Conservation (phyloP, 2,888 invertebrate species). For the Ashinkailepas kermadecensis region DNA sequence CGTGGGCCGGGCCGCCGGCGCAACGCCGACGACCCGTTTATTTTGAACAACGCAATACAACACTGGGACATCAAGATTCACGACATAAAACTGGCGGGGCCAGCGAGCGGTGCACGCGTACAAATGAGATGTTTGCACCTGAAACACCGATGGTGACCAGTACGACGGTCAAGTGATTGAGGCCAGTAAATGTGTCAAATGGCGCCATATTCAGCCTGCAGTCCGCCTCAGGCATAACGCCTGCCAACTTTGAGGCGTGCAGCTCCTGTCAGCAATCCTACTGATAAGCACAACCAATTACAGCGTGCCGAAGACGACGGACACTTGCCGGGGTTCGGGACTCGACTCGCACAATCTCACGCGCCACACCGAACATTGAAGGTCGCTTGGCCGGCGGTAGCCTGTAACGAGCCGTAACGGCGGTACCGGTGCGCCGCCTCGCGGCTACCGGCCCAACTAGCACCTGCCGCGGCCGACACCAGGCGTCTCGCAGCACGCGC, state of each 20-base stretch:
- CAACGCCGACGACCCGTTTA: not conserved
- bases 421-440: not conserved
- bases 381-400: not conserved
- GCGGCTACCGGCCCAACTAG: not conserved
- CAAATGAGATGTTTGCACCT: not conserved
- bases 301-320: not conserved
- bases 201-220: not conserved
- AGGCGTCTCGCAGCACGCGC: not conserved
- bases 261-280: not conserved
- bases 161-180: not conserved
- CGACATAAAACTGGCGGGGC: not conserved
- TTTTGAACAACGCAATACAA: not conserved
- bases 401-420: too few species aligned
- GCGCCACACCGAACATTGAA: not conserved
- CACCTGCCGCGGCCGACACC: not conserved
- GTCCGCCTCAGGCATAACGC: not conserved
- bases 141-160: not conserved
- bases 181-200: not conserved
- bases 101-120: too few species aligned
- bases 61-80: not conserved
- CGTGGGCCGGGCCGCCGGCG: not conserved
- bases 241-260: not conserved
- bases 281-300: not conserved
- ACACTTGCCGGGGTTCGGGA: not conserved
- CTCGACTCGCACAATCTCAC: not conserved